Conservation (phyloP, 2,888 invertebrate species). For the Drosophila lacicola region DNA sequence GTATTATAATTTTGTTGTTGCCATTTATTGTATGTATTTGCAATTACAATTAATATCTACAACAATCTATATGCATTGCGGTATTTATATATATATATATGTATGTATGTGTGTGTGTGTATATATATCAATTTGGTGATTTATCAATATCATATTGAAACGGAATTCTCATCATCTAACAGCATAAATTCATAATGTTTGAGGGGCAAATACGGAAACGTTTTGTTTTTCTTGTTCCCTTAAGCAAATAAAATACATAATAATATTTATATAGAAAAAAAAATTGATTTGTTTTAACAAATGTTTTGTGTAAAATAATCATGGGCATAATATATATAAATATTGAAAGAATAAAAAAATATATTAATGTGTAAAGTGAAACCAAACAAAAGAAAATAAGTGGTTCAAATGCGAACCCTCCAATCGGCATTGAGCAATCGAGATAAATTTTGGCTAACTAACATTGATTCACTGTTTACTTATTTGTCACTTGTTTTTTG, state of each 20-base stretch:
- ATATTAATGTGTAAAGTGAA: background rate
- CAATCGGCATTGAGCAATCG: slow-evolving; percentile 42
- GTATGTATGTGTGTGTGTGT: slow-evolving; percentile 21
- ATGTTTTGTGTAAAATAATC: slow-evolving; percentile 31
- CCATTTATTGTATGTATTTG: slow-evolving; percentile 47
- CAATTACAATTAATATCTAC: slow-evolving; percentile 64
- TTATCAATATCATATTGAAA: slow-evolving; percentile 41
- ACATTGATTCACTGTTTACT: slow-evolving; percentile 25
- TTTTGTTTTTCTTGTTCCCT: slow-evolving; percentile 10
- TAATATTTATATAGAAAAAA: slow-evolving; percentile 6
- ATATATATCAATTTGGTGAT: slow-evolving; percentile 40
- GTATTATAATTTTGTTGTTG: slow-evolving; percentile 44
- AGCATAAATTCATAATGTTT: slow-evolving; percentile 23
- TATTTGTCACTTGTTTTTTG: background rate
- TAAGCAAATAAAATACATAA: slow-evolving; percentile 12
- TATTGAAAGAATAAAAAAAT: slow-evolving; percentile 10
- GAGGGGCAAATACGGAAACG: slow-evolving; percentile 15
- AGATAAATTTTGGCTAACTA: slow-evolving; percentile 44
- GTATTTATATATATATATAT: slow-evolving; percentile 16
- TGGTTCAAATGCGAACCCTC: background rate
- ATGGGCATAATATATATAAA: slow-evolving; percentile 22
- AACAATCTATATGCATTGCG: slow-evolving; percentile 33
- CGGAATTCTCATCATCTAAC: slow-evolving; percentile 22
- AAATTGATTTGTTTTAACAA: slow-evolving; percentile 42
- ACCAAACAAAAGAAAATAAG: slow-evolving; percentile 2